Evolutionary conservation across 1,140 invertebrate genomes (phyloP).

Genomic region (Cryptotermes secundus): DNA sequence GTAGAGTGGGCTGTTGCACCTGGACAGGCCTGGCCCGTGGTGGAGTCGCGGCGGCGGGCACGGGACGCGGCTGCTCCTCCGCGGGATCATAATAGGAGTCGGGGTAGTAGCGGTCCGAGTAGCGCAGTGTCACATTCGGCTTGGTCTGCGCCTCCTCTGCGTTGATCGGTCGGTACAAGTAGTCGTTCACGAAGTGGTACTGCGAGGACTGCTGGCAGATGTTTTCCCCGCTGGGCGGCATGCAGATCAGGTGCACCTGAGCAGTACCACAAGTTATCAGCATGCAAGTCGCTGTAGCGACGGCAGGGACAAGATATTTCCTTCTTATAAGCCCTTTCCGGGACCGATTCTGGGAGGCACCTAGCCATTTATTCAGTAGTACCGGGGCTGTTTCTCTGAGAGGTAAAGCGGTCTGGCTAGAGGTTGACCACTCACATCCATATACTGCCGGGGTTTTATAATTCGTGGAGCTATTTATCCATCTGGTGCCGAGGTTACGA

Average conservation of each 20-base stretch:
- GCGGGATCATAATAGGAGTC: conserved; percentile 68
- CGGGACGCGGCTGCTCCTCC: conserved; percentile 51
- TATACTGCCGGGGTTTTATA: no score
- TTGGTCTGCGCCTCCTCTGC: conserved; percentile 75
- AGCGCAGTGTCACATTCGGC: conserved; percentile 78
- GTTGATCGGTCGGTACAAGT: conserved; percentile 85
- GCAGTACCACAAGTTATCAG: conserved; percentile 34
- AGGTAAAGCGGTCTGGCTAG: no score
- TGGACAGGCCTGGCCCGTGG: not conserved
- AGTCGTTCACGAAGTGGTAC: conserved; percentile 91
- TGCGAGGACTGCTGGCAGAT: conserved; percentile 86
- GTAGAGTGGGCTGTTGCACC: conserved; percentile 28
- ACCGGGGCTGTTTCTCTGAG: no score
- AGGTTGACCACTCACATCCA: no score
- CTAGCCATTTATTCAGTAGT: no score
- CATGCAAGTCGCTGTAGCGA: no score
- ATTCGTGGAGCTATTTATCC: no score
- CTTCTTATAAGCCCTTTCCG: no score
- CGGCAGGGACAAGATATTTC: no score
- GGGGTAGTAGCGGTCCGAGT: conserved; percentile 82
- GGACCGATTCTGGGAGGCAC: no score
- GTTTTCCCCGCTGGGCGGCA: conserved; percentile 85
- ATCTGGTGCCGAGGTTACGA: no score
- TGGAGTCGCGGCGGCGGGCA: not conserved
- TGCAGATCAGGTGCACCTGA: conserved; percentile 87